A percentile compares a stretch with the other conserved stretches of the same genome.
phyloP scores from a whole-genome alignment of 2,888 invertebrate genomes.

The Chelonus formosanus region DNA sequence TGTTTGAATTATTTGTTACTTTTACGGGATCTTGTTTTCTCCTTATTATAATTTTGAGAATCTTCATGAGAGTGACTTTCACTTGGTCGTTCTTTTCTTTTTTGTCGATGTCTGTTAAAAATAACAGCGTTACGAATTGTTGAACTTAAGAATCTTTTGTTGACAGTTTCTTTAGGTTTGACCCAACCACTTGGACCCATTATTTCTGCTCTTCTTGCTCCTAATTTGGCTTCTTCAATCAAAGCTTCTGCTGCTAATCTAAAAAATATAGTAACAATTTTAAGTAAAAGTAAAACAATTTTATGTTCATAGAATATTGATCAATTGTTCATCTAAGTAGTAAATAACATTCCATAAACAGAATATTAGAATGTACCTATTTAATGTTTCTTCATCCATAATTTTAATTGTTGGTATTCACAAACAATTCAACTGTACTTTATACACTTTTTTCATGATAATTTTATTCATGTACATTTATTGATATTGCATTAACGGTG shows the following conservation, averaged over 20 bases:
- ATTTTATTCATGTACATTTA: no score
- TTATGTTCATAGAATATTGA: no score
- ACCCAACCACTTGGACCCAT: conserved; percentile 63
- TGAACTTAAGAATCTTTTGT: conserved; percentile 61
- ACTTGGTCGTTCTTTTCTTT: conserved; percentile 7
- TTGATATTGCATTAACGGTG: no score
- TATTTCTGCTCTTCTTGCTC: conserved; percentile 59
- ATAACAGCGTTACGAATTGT: conserved; percentile 58
- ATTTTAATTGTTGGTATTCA: no score
- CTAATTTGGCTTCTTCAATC: conserved; percentile 59
- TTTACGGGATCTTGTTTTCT: background rate
- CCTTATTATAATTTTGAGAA: conserved; percentile 10
- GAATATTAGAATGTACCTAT: no score
- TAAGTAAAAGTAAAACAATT: background rate
- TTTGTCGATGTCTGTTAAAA: conserved; percentile 50
- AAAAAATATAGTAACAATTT: conserved; percentile 13
- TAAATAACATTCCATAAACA: no score
- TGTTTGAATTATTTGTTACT: conserved; percentile 8
- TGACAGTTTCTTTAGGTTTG: conserved; percentile 60
- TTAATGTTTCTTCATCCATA: no score
- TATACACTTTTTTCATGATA: no score
- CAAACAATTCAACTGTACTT: no score
- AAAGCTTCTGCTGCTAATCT: conserved; percentile 61
- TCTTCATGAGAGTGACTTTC: conserved; percentile 21
- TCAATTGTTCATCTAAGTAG: no score